A percentile compares a stretch with the other conserved stretches of the same genome.
Conservation (phyloP, 2,888 invertebrate species). For the Bombylius discolor region DNA sequence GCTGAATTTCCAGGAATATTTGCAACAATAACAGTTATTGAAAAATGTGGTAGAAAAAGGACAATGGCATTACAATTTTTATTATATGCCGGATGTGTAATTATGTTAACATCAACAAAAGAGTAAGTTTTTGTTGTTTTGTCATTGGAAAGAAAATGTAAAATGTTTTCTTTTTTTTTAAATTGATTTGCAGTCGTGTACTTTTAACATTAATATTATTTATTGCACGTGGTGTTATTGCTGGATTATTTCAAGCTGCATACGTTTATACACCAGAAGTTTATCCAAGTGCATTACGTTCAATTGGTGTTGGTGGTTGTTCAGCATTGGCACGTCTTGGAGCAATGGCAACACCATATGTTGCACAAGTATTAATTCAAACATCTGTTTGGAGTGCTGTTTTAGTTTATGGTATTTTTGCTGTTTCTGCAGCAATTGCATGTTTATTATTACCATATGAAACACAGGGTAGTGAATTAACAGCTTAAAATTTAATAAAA, state of each 20-base stretch:
- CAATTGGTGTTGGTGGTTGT: constrained; percentile 85
- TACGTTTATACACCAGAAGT: constrained; percentile 95
- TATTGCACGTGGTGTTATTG: constrained; percentile 79
- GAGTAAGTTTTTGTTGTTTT: constrained; percentile 41
- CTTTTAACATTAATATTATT: constrained; percentile 73
- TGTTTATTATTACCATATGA: constrained; percentile 52
- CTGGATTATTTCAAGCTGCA: constrained; percentile 88
- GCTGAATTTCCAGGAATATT: constrained; percentile 91
- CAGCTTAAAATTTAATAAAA: not conserved
- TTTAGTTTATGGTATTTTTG: constrained; percentile 46
- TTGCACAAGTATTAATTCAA: constrained; percentile 70
- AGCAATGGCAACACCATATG: constrained; percentile 87
- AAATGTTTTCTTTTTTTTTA: not conserved
- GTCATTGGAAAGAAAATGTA: not conserved
- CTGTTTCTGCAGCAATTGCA: constrained; percentile 45
- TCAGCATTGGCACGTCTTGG: constrained; percentile 84
- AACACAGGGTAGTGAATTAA: constrained; percentile 38
- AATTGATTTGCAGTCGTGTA: constrained; percentile 46
- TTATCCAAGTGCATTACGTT: constrained; percentile 76
- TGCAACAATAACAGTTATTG: constrained; percentile 78
- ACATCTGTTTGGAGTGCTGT: constrained; percentile 44
- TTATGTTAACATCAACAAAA: constrained; percentile 59
- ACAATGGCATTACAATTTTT: constrained; percentile 91
- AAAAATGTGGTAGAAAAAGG: constrained; percentile 76
- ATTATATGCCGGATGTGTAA: constrained; percentile 63